phyloP scores from a whole-genome alignment of 2,888 invertebrate genomes.

The Parelbella ahira region DNA sequence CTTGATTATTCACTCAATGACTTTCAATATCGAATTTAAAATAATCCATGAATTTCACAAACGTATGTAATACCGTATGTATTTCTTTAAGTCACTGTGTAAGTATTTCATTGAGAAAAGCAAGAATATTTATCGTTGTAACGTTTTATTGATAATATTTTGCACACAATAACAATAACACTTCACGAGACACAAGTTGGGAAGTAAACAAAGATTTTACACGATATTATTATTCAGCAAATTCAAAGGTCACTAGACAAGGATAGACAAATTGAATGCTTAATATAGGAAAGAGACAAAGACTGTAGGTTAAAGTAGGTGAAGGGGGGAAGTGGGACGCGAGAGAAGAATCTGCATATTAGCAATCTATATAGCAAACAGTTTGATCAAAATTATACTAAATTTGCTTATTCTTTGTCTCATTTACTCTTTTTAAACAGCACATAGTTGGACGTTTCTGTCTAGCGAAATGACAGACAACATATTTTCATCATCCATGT shows the following conservation, averaged over 20 bases:
- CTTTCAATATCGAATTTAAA: slow-evolving; percentile 60
- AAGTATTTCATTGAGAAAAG: slow-evolving; percentile 15
- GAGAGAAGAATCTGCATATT: slow-evolving; percentile 31
- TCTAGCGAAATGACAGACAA: too few species aligned
- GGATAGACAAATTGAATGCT: slow-evolving; percentile 34
- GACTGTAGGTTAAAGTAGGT: slow-evolving; percentile 30
- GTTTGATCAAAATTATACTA: too few species aligned
- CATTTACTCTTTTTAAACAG: too few species aligned
- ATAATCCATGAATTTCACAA: slow-evolving; percentile 30
- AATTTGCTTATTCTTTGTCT: too few species aligned
- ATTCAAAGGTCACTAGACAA: slow-evolving; percentile 71
- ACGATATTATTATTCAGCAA: slow-evolving; percentile 62
- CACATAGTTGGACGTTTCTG: too few species aligned
- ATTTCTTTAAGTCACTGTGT: slow-evolving; percentile 22
- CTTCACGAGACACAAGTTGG: slow-evolving; percentile 54
- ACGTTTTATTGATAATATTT: slow-evolving; percentile 42
- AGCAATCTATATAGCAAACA: too few species aligned
- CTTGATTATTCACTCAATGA: slow-evolving; percentile 73
- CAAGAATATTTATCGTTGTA: slow-evolving; percentile 15
- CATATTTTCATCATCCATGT: too few species aligned
- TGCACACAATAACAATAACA: slow-evolving; percentile 76
- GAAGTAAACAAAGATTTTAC: slow-evolving; percentile 77
- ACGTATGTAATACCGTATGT: slow-evolving; percentile 17
- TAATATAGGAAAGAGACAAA: slow-evolving; percentile 42
- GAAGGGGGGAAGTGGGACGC: slow-evolving; percentile 40